Evolutionary conservation across 2,113 vertebrate genomes (phyloP).

Genomic region (Zapornia atra): DNA sequence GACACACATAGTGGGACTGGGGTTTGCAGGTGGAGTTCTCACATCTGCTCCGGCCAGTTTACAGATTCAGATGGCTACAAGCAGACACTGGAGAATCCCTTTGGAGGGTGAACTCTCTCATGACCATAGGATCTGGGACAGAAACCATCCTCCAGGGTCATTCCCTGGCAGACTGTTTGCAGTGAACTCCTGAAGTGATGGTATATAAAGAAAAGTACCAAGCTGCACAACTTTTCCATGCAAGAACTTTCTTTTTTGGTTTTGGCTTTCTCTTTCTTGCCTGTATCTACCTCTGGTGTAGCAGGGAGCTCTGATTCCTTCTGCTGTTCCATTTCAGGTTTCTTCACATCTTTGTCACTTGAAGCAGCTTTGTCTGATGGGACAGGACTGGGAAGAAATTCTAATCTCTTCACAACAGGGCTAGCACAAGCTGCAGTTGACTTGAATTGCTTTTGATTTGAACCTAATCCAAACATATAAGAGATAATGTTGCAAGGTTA

Average conservation of each 20-base stretch:
- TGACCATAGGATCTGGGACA: not conserved
- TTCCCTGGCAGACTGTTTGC: not conserved
- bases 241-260: not conserved
- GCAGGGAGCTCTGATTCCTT: slow-evolving; percentile 51
- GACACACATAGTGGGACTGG: rapidly evolving
- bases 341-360: slow-evolving; percentile 58
- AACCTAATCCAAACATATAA: not conserved
- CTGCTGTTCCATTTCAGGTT: slow-evolving; percentile 37
- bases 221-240: not conserved
- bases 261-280: not conserved
- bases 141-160: not conserved
- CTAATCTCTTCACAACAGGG: slow-evolving; percentile 64
- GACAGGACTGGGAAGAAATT: slow-evolving; percentile 44
- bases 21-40: not conserved
- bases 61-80: not conserved
- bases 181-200: not conserved
- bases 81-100: not conserved
- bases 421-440: slow-evolving; percentile 69
- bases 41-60: not conserved
- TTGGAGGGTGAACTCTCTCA: not conserved
- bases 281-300: slow-evolving; percentile 63
- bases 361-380: slow-evolving; percentile 14
- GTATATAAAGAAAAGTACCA: not conserved
- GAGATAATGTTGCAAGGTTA: not conserved
- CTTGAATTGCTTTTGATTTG: slow-evolving; percentile 71